phyloP scores from a whole-genome alignment of 2,888 invertebrate genomes.

The Tinea semifulvella region DNA sequence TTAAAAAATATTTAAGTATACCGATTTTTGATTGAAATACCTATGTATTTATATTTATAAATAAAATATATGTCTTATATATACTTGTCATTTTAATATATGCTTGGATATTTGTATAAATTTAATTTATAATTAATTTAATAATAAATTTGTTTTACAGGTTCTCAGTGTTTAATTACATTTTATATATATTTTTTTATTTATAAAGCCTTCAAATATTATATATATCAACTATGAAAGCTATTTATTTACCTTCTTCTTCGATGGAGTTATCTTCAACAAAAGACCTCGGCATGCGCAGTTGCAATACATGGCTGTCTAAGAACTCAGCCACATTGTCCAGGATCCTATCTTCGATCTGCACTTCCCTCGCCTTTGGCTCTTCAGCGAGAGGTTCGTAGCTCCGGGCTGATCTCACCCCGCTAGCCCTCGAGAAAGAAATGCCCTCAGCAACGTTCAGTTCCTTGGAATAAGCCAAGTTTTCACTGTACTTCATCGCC shows the following conservation, averaged over 20 bases:
- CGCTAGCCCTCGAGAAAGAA: slow-evolving; percentile 48
- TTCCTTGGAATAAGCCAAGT: slow-evolving; percentile 51
- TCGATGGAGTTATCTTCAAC: slow-evolving; percentile 47
- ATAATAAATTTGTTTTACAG: not conserved
- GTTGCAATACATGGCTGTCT: slow-evolving; percentile 48
- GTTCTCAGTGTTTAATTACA: not conserved
- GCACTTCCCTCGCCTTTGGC: slow-evolving; percentile 47
- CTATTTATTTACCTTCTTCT: slow-evolving; percentile 47
- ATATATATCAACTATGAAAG: not conserved
- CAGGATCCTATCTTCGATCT: slow-evolving; percentile 54
- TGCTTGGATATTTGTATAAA: no score
- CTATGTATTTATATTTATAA: no score
- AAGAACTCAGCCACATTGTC: slow-evolving; percentile 56
- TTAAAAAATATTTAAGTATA: no score
- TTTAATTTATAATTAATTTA: not conserved
- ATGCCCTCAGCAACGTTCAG: slow-evolving; percentile 47
- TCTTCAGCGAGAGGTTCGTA: slow-evolving; percentile 53
- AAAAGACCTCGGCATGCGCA: slow-evolving; percentile 56
- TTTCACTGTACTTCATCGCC: slow-evolving; percentile 56
- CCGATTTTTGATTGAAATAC: no score
- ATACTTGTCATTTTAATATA: not conserved
- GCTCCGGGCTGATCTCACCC: slow-evolving; percentile 49
- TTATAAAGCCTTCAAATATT: no score
- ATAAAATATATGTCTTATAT: not conserved
- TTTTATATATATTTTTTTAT: no score